Evolutionary conservation across 2,888 invertebrate species (phyloP).

Genomic region (Leptopilina syphax): DNA sequence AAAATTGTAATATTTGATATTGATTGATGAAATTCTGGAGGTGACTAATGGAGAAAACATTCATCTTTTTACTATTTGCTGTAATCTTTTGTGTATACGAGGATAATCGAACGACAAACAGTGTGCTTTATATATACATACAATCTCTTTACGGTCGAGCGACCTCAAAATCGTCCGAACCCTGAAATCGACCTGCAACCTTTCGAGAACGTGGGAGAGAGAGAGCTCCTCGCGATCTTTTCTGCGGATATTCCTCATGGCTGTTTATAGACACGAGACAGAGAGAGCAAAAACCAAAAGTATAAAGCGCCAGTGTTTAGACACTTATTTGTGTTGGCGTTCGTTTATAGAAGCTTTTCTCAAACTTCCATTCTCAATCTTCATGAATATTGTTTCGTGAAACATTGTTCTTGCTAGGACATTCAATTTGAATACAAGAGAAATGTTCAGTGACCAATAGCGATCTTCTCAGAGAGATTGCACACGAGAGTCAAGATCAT

Average conservation of each 20-base stretch:
- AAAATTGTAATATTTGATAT: too few species aligned
- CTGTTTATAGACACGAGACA: too few species aligned
- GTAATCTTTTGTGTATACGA: slow-evolving; percentile 13
- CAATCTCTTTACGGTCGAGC: slow-evolving; percentile 51
- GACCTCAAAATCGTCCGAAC: slow-evolving; percentile 66
- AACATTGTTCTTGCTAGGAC: slow-evolving; percentile 37
- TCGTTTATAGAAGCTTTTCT: not conserved
- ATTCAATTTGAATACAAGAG: slow-evolving; percentile 40
- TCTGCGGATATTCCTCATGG: slow-evolving; percentile 41
- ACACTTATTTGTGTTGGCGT: not conserved
- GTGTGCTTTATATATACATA: not conserved
- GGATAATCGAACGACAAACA: slow-evolving; percentile 27
- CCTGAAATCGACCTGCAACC: slow-evolving; percentile 64
- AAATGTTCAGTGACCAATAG: slow-evolving; percentile 35
- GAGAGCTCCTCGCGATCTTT: slow-evolving; percentile 47
- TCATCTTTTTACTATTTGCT: not conserved
- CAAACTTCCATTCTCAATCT: slow-evolving; percentile 19
- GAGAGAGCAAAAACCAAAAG: not conserved
- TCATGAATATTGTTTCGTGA: not conserved
- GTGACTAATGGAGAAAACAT: too few species aligned
- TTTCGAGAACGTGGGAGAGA: slow-evolving; percentile 68
- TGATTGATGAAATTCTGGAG: too few species aligned
- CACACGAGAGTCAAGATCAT: not conserved
- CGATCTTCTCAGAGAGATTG: slow-evolving; percentile 20
- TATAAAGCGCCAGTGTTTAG: not conserved